These are phyloP conservation scores for Porites australiensis DNA, from an alignment of 64 coral and sea anemone species.

Conservation along the genomic window DNA sequence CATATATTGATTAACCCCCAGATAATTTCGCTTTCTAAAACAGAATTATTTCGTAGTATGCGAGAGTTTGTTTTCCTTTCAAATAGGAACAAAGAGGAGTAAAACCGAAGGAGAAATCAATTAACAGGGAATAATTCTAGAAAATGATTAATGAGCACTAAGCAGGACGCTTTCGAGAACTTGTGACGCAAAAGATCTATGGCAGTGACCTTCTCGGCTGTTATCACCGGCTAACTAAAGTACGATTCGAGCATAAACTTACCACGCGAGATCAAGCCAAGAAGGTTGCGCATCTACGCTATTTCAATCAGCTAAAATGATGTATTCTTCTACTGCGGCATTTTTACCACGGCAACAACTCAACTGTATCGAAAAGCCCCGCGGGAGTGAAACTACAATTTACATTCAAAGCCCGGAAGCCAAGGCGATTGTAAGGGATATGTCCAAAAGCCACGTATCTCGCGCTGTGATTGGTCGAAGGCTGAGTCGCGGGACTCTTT, in stretches of 20 bases:
- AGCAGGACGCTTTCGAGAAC: background rate
- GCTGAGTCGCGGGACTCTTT: too few relatives aligned
- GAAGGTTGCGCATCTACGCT: background rate
- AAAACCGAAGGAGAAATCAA: background rate
- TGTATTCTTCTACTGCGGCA: background rate
- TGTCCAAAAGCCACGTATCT: background rate
- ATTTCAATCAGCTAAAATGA: background rate
- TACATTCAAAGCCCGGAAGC: background rate
- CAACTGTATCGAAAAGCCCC: background rate
- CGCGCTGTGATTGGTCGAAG: constrained; percentile 10
- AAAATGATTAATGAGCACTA: background rate
- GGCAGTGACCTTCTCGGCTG: too few relatives aligned
- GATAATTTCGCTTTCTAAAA: background rate
- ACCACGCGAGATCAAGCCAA: background rate
- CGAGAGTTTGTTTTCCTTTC: background rate
- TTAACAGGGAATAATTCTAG: background rate
- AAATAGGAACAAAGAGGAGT: background rate
- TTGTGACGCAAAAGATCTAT: background rate
- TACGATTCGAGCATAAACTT: background rate
- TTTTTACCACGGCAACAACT: background rate
- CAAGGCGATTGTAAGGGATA: background rate
- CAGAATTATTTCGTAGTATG: background rate
- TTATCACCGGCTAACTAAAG: too few relatives aligned
- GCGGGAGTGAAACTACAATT: background rate
- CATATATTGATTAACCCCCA: background rate